phyloP scores from a whole-genome alignment of 2,113 vertebrate species.

The Arenaria interpres region DNA sequence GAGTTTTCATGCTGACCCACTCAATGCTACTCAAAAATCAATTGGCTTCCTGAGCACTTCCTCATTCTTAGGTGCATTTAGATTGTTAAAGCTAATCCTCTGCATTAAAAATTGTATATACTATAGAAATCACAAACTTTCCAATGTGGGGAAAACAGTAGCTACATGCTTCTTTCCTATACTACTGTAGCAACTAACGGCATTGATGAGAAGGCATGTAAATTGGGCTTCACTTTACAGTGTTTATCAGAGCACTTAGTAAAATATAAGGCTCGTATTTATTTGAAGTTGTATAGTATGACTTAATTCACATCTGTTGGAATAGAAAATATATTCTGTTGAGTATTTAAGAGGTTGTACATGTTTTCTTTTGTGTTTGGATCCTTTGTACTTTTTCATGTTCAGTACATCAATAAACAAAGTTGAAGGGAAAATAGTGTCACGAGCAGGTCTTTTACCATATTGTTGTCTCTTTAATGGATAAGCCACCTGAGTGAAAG shows the following conservation, averaged over 20 bases:
- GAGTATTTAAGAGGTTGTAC: slow-evolving; percentile 99
- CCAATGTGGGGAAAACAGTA: slow-evolving; percentile 67
- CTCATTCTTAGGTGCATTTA: slow-evolving; percentile 77
- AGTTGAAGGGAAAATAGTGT: slow-evolving; percentile 91
- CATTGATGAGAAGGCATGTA: slow-evolving; percentile 85
- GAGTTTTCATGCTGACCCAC: slow-evolving; percentile 85
- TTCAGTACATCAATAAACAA: slow-evolving; percentile 99
- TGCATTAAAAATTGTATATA: slow-evolving; percentile 76
- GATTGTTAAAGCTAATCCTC: slow-evolving; percentile 77
- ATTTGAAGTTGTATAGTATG: slow-evolving; percentile 98
- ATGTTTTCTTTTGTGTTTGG: slow-evolving; percentile 98
- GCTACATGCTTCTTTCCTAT: slow-evolving; percentile 79
- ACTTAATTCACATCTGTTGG: slow-evolving; percentile 93
- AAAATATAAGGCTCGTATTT: slow-evolving; percentile 94
- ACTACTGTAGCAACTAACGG: slow-evolving; percentile 73
- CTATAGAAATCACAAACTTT: slow-evolving; percentile 68
- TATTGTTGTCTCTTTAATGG: neutral
- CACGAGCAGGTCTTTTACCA: slow-evolving; percentile 50
- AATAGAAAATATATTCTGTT: slow-evolving; percentile 95
- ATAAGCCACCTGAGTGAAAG: neutral
- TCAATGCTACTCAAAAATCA: slow-evolving; percentile 78
- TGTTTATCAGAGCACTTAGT: slow-evolving; percentile 90
- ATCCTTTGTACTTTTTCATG: slow-evolving; percentile 97
- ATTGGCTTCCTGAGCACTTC: slow-evolving; percentile 75
- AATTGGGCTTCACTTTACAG: slow-evolving; percentile 83